A percentile compares a stretch with the other conserved stretches of the same genome.
These are phyloP conservation scores for Polylopha cassiicola DNA, from an alignment of 2,888 invertebrate genomes.

Conservation along the genomic window DNA sequence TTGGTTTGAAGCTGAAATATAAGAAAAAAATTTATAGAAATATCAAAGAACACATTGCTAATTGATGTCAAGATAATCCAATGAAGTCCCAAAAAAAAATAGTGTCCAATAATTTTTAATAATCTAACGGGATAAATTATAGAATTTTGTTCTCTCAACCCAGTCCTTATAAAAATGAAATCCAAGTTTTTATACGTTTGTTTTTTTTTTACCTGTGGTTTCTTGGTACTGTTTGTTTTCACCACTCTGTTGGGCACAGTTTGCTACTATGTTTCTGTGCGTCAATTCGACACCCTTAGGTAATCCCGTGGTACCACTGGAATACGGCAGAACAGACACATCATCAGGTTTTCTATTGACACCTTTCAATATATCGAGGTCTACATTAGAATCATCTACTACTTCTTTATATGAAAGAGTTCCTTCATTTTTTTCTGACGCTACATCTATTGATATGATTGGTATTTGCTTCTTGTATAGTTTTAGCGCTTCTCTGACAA, in stretches of 20 bases:
- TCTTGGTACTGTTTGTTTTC: conserved; percentile 32
- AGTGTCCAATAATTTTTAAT: too few species aligned
- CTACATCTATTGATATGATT: conserved; percentile 60
- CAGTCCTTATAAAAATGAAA: too few species aligned
- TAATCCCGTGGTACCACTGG: conserved; percentile 90
- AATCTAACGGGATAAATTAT: too few species aligned
- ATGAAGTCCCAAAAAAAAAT: too few species aligned
- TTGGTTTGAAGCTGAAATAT: conserved; percentile 56
- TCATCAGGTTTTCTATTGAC: conserved; percentile 69
- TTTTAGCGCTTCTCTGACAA: conserved; percentile 63
- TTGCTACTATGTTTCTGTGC: conserved; percentile 75
- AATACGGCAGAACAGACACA: conserved; percentile 84
- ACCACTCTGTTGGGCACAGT: conserved; percentile 55
- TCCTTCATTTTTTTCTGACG: conserved; percentile 54
- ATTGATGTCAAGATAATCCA: too few species aligned
- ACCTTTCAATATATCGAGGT: conserved; percentile 63
- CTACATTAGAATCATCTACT: conserved; percentile 60
- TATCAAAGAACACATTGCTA: neutral
- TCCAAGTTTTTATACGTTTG: too few species aligned
- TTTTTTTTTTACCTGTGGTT: too few species aligned
- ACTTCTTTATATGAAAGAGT: conserved; percentile 80
- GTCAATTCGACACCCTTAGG: conserved; percentile 85
- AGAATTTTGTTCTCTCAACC: too few species aligned
- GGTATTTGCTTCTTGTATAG: conserved; percentile 62
- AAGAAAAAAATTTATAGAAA: neutral